These are phyloP conservation scores for Alcedo quadribrachys DNA, from an alignment of 2,797 vertebrate species.

Conservation along the genomic window DNA sequence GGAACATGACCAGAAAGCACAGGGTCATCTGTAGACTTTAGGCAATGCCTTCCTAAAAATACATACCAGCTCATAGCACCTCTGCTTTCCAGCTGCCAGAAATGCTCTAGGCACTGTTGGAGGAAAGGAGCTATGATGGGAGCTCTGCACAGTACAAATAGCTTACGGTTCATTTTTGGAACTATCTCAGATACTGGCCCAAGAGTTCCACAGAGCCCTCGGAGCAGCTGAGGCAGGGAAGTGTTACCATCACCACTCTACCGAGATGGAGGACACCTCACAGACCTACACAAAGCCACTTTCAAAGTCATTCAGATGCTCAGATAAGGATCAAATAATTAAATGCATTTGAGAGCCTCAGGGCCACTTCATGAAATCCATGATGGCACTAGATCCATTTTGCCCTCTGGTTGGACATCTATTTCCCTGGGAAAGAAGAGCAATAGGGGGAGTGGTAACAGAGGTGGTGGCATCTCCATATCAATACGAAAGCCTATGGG, in stretches of 20 bases:
- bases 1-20: not conserved
- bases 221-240: not conserved
- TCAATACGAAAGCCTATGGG: not conserved
- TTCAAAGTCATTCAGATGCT: not conserved
- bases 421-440: not conserved
- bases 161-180: not conserved
- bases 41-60: constrained; percentile 8
- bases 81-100: not conserved
- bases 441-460: not conserved
- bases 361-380: not conserved
- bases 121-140: not conserved
- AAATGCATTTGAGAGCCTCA: not conserved
- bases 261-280: not conserved
- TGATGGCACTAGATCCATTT: not conserved
- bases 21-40: not conserved
- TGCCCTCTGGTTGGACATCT: not conserved
- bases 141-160: not conserved
- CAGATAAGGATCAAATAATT: not conserved
- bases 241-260: not conserved
- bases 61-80: not conserved
- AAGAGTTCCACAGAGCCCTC: not conserved
- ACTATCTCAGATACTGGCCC: not conserved
- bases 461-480: not conserved
- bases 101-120: not conserved
- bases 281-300: not conserved